Conservation (phyloP, 2,797 vertebrate species). For the Smutsia temminckii region DNA sequence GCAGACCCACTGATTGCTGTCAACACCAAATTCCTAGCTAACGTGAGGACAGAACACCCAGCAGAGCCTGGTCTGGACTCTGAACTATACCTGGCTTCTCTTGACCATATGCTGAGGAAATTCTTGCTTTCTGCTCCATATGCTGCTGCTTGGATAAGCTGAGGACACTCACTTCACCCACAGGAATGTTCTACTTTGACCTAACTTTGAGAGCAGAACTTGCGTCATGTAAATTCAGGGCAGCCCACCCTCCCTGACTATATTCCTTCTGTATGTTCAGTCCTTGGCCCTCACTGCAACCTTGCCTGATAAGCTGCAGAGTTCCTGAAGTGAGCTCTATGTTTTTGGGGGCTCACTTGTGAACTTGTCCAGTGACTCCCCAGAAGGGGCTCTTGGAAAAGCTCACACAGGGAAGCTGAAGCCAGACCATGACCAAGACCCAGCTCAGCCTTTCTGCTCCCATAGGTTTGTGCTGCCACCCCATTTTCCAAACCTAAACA, state of each 20-base stretch:
- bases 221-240: neutral
- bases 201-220: neutral
- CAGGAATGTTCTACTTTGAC: neutral
- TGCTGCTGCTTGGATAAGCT: neutral
- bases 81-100: neutral
- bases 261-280: fast-evolving
- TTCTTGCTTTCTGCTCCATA: neutral
- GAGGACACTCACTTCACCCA: neutral
- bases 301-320: neutral
- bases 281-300: neutral
- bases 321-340: neutral
- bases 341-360: neutral
- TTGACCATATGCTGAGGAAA: neutral
- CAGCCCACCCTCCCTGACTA: neutral
- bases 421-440: neutral
- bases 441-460: neutral
- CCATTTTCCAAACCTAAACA: neutral
- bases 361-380: neutral
- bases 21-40: neutral
- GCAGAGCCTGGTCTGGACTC: neutral
- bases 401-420: neutral
- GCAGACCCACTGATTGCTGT: neutral
- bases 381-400: neutral
- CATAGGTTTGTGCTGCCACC: neutral
- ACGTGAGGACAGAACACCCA: neutral